These are phyloP conservation scores for Cyphomyrmex costatus DNA, from an alignment of 1,140 invertebrate genomes.

Conservation along the genomic window DNA sequence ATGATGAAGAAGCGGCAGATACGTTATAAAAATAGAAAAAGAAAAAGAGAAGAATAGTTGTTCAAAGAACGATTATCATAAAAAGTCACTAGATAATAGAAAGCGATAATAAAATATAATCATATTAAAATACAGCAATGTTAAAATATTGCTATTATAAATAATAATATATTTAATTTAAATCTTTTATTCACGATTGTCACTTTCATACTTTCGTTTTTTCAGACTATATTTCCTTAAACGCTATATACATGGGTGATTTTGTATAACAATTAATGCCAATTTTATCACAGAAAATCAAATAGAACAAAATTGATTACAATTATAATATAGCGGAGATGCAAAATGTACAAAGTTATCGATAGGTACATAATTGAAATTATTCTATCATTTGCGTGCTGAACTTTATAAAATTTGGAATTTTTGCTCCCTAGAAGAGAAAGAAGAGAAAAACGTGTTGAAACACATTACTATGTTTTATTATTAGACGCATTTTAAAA, in stretches of 20 bases:
- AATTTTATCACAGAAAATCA: slow-evolving; percentile 30
- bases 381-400: slow-evolving; percentile 10
- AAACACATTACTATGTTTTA: not conserved
- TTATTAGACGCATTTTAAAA: not conserved
- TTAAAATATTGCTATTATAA: too few species aligned
- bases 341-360: slow-evolving; percentile 33
- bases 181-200: not conserved
- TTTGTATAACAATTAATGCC: not conserved
- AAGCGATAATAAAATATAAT: not conserved
- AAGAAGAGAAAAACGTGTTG: not conserved
- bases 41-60: not conserved
- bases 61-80: not conserved
- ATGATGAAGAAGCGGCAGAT: not conserved
- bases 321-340: not conserved
- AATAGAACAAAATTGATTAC: not conserved
- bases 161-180: too few species aligned
- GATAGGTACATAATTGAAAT: slow-evolving; percentile 37
- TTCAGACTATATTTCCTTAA: not conserved
- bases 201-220: not conserved
- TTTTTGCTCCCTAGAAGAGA: not conserved
- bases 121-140: too few species aligned
- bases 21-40: not conserved
- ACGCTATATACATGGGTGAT: not conserved
- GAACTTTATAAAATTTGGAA: slow-evolving; percentile 13
- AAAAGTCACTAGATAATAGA: not conserved